A percentile compares a stretch with the other conserved stretches of the same genome.
Evolutionary conservation across 1,140 invertebrate species (phyloP).

Genomic region (Ooceraea biroi): DNA sequence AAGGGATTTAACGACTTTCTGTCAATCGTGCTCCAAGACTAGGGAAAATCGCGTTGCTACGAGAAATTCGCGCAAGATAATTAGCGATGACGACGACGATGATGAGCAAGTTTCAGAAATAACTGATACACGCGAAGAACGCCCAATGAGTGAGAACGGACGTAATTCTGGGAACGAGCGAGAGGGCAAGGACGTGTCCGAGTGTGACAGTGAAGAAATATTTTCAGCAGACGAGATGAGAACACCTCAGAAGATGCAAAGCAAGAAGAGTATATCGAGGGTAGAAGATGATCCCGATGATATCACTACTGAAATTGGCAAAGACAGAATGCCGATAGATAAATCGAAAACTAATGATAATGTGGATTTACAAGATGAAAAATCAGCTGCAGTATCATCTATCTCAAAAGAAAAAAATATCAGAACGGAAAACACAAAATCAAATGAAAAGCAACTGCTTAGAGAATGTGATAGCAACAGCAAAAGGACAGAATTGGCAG

Average conservation of each 20-base stretch:
- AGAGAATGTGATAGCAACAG: not conserved
- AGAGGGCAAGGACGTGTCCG: conserved; percentile 65
- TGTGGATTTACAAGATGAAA: not conserved
- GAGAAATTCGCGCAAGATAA: conserved; percentile 1
- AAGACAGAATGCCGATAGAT: not conserved
- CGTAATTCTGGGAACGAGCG: not conserved
- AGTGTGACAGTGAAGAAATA: conserved; percentile 77
- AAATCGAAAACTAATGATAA: not conserved
- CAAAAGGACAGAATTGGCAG: not conserved
- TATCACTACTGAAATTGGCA: not conserved
- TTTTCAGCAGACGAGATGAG: conserved; percentile 73
- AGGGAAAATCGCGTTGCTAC: not conserved
- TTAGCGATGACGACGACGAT: not conserved
- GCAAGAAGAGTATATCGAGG: not conserved
- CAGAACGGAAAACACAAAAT: not conserved
- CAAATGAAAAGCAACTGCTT: not conserved
- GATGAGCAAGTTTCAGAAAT: conserved; percentile 27
- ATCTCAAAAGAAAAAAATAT: conserved; percentile 3
- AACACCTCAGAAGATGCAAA: not conserved
- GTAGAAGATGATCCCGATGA: not conserved
- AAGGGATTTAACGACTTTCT: conserved; percentile 31
- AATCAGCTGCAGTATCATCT: not conserved
- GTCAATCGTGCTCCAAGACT: conserved; percentile 32
- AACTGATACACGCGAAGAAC: not conserved
- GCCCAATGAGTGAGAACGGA: not conserved